Evolutionary conservation across 2,888 invertebrate genomes (phyloP).

Genomic region (Ypsolopha sequella): DNA sequence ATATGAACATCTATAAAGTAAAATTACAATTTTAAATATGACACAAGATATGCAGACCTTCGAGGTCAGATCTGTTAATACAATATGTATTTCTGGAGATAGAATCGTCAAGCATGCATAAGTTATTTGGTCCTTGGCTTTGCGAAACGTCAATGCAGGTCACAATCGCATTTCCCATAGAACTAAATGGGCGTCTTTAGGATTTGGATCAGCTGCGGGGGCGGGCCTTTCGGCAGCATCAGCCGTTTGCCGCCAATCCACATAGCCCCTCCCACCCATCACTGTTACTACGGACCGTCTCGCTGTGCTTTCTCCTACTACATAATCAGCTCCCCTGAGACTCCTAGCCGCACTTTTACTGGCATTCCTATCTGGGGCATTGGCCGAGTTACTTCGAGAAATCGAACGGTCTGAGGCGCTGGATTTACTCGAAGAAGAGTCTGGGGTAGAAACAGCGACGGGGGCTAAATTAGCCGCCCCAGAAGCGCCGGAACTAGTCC

Average conservation of each 20-base stretch:
- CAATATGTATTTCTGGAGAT: background rate
- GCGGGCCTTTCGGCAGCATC: slow-evolving; percentile 70
- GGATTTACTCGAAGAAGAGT: slow-evolving; percentile 51
- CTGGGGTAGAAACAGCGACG: slow-evolving; percentile 58
- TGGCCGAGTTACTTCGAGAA: slow-evolving; percentile 41
- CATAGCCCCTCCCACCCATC: slow-evolving; percentile 90
- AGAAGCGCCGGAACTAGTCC: slow-evolving; percentile 83
- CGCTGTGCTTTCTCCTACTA: slow-evolving; percentile 56
- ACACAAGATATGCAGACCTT: slow-evolving; percentile 28
- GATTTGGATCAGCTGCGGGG: slow-evolving; percentile 77
- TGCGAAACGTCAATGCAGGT: slow-evolving; percentile 19
- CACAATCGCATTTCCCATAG: slow-evolving; percentile 82
- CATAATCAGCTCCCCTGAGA: slow-evolving; percentile 52
- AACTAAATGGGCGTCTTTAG: slow-evolving; percentile 89
- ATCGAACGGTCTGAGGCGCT: slow-evolving; percentile 49
- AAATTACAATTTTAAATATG: slow-evolving; percentile 26
- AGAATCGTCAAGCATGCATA: slow-evolving; percentile 13
- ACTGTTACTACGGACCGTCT: slow-evolving; percentile 85
- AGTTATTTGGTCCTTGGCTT: slow-evolving; percentile 7
- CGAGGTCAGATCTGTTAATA: slow-evolving; percentile 28
- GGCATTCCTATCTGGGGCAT: slow-evolving; percentile 8
- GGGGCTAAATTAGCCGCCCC: slow-evolving; percentile 71
- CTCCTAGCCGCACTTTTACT: slow-evolving; percentile 44
- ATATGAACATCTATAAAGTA: slow-evolving; percentile 1
- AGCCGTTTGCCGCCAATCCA: slow-evolving; percentile 85